Conservation (phyloP, 2,113 vertebrate genomes). For the Triplophysa rosa region DNA sequence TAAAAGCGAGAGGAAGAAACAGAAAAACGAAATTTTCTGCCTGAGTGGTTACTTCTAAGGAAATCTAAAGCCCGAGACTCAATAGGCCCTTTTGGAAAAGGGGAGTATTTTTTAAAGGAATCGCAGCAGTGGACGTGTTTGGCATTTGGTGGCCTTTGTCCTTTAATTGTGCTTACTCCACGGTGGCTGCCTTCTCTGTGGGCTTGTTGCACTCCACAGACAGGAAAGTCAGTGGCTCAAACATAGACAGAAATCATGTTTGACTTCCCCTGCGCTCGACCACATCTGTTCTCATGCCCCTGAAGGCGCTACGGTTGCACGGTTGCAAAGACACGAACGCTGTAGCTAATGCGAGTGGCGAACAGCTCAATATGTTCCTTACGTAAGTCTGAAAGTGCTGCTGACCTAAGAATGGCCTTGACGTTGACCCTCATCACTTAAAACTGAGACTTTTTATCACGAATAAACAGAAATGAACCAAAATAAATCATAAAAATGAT, state of each 20-base stretch:
- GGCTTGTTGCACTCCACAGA: conserved; percentile 38
- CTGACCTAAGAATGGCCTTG: conserved; percentile 28
- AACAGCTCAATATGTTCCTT: conserved; percentile 68
- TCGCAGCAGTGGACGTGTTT: conserved; percentile 78
- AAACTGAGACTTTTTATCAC: background rate
- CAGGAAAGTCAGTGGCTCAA: conserved; percentile 48
- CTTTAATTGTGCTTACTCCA: conserved; percentile 67
- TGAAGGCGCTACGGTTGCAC: conserved; percentile 63
- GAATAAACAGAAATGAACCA: background rate
- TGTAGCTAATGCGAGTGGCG: conserved; percentile 60
- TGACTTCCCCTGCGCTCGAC: conserved; percentile 53
- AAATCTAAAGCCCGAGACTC: conserved; percentile 68
- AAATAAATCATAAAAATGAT: background rate
- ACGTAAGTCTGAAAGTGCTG: conserved; percentile 47
- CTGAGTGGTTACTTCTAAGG: conserved; percentile 70
- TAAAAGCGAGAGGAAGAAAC: conserved; percentile 64
- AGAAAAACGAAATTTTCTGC: conserved; percentile 72
- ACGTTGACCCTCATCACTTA: background rate
- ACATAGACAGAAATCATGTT: conserved; percentile 66
- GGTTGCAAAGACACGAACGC: conserved; percentile 57
- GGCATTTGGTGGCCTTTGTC: conserved; percentile 72
- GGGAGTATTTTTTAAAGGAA: conserved; percentile 63
- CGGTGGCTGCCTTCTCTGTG: conserved; percentile 60
- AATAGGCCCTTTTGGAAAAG: conserved; percentile 57
- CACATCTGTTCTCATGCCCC: conserved; percentile 62